Base-by-base conservation (phyloP, 2,797 vertebrate genomes). In the Hozukius guyotensis region DNA sequence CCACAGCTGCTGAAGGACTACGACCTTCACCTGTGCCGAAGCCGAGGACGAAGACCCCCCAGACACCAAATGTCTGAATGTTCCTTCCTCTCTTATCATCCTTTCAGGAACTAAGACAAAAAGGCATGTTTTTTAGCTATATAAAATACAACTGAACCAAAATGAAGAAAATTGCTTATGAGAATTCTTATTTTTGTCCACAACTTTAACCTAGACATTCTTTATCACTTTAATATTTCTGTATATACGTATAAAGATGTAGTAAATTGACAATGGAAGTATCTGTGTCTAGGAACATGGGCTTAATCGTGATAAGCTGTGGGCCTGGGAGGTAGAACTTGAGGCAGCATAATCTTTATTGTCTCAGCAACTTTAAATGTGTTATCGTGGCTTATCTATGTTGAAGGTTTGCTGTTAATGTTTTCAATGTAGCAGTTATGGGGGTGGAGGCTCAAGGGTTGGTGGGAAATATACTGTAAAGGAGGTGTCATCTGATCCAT, bases 21-120 rank as follows among this genome's bases (percentile, higher is more conserved):
- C 8, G 57, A 32, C 78, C 82, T 20, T 92, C 89, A n/a, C 94
- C 94, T 0, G 91, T 95, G 59, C 94, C 94, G 0, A 94, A 93
- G 80, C 94, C 93, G 3, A 94, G 94, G 90, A 94, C 76, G 1
- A 95, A 83, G 61, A 59, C 36, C 49, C 68, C 77, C 27, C 70
- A 78, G 46, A 69, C 46, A 14, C 6, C 31, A 60, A 80, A 82
- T 52, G 31, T 70, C 59, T 92, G 77, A 92, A 63, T 14, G 8
- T 8, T 2, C 11, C 18, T 63, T 22, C 16, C 18, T 71, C 49
- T 11, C 13, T 31, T 25, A 29, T 4, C 12, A 16, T 46, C 24
- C 8, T 12, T 66, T 27, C 18, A 42, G 36, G n/a, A 83, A 56
- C 22, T 16, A 12, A 18, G 8, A 53, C 3, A 24, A 63, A 78